A percentile compares a stretch with the other conserved stretches of the same genome.
Conservation (phyloP, 2,888 invertebrate genomes). For the Amphipyra tragopoginis region DNA sequence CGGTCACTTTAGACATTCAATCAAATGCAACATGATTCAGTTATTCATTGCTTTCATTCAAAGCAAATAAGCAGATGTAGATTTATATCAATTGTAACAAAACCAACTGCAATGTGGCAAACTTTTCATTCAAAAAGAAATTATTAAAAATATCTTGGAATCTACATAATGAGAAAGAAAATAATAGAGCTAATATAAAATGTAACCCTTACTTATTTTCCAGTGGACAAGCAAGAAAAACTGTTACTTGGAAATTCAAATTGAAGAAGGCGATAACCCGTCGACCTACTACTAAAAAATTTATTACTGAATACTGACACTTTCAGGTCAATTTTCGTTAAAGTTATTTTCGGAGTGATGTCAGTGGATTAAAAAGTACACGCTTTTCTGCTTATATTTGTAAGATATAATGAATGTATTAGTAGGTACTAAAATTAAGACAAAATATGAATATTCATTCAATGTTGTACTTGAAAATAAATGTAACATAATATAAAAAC, state of each 20-base stretch:
- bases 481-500: too few relatives aligned
- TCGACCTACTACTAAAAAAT: not conserved
- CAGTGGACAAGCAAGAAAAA: too few relatives aligned
- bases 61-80: constrained; percentile 32
- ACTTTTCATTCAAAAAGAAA: not conserved
- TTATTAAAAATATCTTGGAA: too few relatives aligned
- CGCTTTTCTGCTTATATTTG: too few relatives aligned
- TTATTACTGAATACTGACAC: not conserved
- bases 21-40: constrained; percentile 34
- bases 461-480: too few relatives aligned
- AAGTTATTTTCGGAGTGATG: constrained; percentile 1
- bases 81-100: not conserved
- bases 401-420: too few relatives aligned
- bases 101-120: not conserved
- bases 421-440: too few relatives aligned
- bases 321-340: constrained; percentile 14
- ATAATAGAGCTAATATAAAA: not conserved
- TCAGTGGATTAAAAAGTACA: too few relatives aligned
- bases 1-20: constrained; percentile 49
- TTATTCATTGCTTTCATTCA: constrained; percentile 31
- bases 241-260: too few relatives aligned
- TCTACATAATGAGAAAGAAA: too few relatives aligned
- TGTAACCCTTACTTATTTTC: too few relatives aligned
- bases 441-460: too few relatives aligned
- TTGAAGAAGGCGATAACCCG: not conserved